A percentile compares a stretch with the other conserved stretches of the same genome.
Evolutionary conservation across 37 sponge, comb jelly and placozoan species (phyloP).

Genomic region (Chondrilla cf. caribensis): DNA sequence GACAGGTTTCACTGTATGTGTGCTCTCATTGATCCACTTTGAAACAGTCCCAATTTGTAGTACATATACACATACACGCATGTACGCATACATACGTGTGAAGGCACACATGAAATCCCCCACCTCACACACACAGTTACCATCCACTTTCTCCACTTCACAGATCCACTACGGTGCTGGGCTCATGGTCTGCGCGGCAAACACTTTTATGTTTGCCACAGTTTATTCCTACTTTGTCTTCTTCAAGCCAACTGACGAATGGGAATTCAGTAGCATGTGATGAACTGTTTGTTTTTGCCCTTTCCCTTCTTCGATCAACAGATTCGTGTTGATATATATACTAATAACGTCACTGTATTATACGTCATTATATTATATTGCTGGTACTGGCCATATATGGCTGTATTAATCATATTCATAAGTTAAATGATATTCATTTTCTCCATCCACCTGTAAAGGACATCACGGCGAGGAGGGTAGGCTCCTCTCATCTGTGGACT

Average conservation of each 20-base stretch:
- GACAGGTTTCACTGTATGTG: too few species aligned
- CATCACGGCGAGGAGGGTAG: too few species aligned
- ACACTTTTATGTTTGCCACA: conserved; percentile 68
- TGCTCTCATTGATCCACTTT: too few species aligned
- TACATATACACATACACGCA: conserved; percentile 4
- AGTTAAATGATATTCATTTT: too few species aligned
- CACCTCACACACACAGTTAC: neutral
- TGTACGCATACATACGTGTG: neutral
- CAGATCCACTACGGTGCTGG: conserved; percentile 55
- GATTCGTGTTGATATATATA: neutral
- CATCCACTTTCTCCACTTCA: neutral
- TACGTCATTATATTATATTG: too few species aligned
- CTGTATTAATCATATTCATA: too few species aligned
- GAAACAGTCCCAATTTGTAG: too few species aligned
- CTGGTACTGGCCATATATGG: too few species aligned
- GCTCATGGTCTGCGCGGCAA: conserved; percentile 47
- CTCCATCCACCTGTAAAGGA: too few species aligned
- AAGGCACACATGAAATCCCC: neutral
- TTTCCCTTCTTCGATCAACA: too few species aligned
- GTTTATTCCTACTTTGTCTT: conserved; percentile 65
- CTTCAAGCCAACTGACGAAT: conserved; percentile 49
- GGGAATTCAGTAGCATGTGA: conserved; percentile 17
- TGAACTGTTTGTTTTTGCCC: neutral
- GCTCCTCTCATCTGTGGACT: too few species aligned
- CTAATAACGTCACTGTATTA: neutral